phyloP scores from a whole-genome alignment of 2,888 invertebrate species.

The Agriopis leucophaearia region DNA sequence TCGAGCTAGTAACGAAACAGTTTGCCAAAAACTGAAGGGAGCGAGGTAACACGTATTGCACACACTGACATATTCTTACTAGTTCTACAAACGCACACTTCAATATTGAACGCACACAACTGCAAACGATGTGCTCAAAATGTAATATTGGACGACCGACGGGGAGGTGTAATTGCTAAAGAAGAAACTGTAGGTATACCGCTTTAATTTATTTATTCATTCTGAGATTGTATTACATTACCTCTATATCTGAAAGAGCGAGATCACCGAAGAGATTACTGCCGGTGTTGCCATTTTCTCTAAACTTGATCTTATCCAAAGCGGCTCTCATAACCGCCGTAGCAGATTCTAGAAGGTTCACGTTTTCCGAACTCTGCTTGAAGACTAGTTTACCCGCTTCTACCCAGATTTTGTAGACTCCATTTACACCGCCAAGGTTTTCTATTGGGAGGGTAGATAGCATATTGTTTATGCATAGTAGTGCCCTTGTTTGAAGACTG shows the following conservation, averaged over 20 bases:
- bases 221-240: slow-evolving; percentile 45
- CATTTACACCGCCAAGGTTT: slow-evolving; percentile 88
- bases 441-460: slow-evolving; percentile 87
- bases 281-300: slow-evolving; percentile 63
- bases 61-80: too few relatives aligned
- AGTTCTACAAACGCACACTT: too few relatives aligned
- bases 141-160: too few relatives aligned
- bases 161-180: too few relatives aligned
- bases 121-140: too few relatives aligned
- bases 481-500: slow-evolving; percentile 87
- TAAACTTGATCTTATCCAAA: slow-evolving; percentile 88
- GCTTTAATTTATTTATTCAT: not conserved
- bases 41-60: too few relatives aligned
- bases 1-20: too few relatives aligned
- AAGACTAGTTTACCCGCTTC: slow-evolving; percentile 88
- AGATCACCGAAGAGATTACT: slow-evolving; percentile 84
- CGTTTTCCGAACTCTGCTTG: slow-evolving; percentile 80
- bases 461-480: slow-evolving; percentile 90
- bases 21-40: too few relatives aligned
- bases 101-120: too few relatives aligned
- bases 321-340: slow-evolving; percentile 92
- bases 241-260: slow-evolving; percentile 86
- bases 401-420: slow-evolving; percentile 88
- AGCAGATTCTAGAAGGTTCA: slow-evolving; percentile 88
- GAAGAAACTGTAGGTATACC: too few relatives aligned